Evolutionary conservation across 2,797 vertebrate genomes (phyloP).

Genomic region (Rachycentron canadum): DNA sequence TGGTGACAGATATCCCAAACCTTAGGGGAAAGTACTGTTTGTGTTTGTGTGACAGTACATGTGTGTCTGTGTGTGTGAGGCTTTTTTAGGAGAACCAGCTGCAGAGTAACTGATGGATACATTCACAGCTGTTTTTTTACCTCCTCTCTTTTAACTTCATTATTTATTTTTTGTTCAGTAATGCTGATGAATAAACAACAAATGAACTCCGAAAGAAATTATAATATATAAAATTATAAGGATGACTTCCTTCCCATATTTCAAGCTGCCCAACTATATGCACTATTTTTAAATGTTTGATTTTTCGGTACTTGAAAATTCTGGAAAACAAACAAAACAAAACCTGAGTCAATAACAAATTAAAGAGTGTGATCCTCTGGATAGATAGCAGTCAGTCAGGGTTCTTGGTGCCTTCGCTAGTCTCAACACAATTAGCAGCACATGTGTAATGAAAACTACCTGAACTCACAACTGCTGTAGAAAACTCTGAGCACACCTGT

Average conservation of each 20-base stretch:
- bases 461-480: slow-evolving; percentile 13
- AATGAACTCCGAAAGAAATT: too few relatives aligned
- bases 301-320: slow-evolving; percentile 27
- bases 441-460: slow-evolving; percentile 39
- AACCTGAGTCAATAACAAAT: slow-evolving; percentile 79
- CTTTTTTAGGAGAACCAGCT: slow-evolving; percentile 19
- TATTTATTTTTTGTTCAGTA: background rate
- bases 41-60: background rate
- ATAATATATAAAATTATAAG: too few relatives aligned
- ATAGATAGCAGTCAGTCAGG: slow-evolving; percentile 53
- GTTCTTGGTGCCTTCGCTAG: slow-evolving; percentile 55
- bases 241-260: background rate
- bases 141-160: slow-evolving; percentile 2
- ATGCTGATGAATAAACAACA: background rate
- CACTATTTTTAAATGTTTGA: slow-evolving; percentile 57
- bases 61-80: slow-evolving; percentile 10
- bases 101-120: slow-evolving; percentile 26
- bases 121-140: slow-evolving; percentile 22
- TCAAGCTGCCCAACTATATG: slow-evolving; percentile 23
- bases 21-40: slow-evolving; percentile 40
- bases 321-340: slow-evolving; percentile 55
- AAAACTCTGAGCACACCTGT: background rate
- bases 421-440: slow-evolving; percentile 79
- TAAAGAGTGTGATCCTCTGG: slow-evolving; percentile 77
- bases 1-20: slow-evolving; percentile 55